phyloP scores from a whole-genome alignment of 2,888 invertebrate genomes.

The Zaprionus obscuricornis region DNA sequence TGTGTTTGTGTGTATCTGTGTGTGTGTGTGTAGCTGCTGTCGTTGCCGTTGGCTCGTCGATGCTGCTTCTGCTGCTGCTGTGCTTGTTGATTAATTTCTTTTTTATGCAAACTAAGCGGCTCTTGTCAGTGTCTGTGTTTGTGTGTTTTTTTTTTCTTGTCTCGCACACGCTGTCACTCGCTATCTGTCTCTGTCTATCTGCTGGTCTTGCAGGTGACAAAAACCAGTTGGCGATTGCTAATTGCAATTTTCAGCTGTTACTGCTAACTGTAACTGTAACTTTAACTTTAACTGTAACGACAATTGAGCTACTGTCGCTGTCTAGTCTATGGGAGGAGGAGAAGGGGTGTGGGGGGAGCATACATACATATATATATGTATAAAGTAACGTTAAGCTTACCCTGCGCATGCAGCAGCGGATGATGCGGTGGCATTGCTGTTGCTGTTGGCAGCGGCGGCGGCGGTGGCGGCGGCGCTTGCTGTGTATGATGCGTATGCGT shows the following conservation, averaged over 20 bases:
- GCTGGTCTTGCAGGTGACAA: slow-evolving; percentile 62
- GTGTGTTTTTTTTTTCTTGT: not conserved
- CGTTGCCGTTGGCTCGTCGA: slow-evolving; percentile 56
- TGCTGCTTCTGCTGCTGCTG: slow-evolving; percentile 3
- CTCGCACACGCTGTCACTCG: not conserved
- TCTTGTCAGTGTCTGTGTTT: slow-evolving; percentile 24
- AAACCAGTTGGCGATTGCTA: slow-evolving; percentile 70
- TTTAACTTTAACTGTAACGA: slow-evolving; percentile 29
- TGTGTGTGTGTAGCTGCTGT: slow-evolving; percentile 12
- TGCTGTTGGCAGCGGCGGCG: slow-evolving; percentile 40
- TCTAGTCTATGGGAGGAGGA: not conserved
- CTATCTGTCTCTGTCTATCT: not conserved
- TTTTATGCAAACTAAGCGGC: slow-evolving; percentile 72
- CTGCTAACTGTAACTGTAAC: slow-evolving; percentile 42
- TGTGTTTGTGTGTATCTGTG: not conserved
- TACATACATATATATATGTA: no score
- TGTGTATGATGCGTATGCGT: slow-evolving; percentile 32
- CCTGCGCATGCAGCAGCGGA: slow-evolving; percentile 83
- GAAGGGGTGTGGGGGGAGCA: not conserved
- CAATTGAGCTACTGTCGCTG: slow-evolving; percentile 5
- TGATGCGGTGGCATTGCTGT: slow-evolving; percentile 66
- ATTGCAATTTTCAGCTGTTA: slow-evolving; percentile 54
- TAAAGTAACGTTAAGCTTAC: slow-evolving; percentile 73
- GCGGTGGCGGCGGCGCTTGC: slow-evolving; percentile 29
- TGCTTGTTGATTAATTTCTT: slow-evolving; percentile 36